Conservation (phyloP, 1,140 invertebrate species). For the Pinna nobilis region DNA sequence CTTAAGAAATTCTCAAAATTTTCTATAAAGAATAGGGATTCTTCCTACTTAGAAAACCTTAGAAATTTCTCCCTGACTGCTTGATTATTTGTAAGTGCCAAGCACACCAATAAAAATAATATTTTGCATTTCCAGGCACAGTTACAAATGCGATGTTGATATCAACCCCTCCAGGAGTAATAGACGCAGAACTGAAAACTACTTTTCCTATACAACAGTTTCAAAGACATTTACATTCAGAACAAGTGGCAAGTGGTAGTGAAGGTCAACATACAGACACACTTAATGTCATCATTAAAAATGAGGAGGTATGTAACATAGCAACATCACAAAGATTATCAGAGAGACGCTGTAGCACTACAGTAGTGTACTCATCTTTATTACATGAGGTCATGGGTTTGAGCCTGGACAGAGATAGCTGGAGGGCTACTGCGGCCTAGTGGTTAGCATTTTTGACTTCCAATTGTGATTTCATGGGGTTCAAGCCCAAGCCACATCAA, state of each 20-base stretch:
- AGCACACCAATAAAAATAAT: not conserved
- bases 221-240: conserved; percentile 56
- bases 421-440: not conserved
- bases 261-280: conserved; percentile 58
- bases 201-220: conserved; percentile 69
- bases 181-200: conserved; percentile 68
- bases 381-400: not conserved
- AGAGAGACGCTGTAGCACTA: not conserved
- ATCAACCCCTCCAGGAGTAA: conserved; percentile 74
- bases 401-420: not conserved
- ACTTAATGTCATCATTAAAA: conserved; percentile 28
- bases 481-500: too few species aligned
- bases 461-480: too few species aligned
- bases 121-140: conserved; percentile 73
- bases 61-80: not conserved
- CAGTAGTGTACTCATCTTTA: not conserved
- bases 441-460: conserved; percentile 1
- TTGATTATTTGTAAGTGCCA: not conserved
- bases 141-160: conserved; percentile 83
- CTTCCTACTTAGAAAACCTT: not conserved
- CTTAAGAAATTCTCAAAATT: too few species aligned
- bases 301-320: not conserved
- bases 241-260: conserved; percentile 28
- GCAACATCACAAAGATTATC: not conserved
- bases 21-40: not conserved